phyloP scores from a whole-genome alignment of 1,140 invertebrate species.

The Drosophila leontia region DNA sequence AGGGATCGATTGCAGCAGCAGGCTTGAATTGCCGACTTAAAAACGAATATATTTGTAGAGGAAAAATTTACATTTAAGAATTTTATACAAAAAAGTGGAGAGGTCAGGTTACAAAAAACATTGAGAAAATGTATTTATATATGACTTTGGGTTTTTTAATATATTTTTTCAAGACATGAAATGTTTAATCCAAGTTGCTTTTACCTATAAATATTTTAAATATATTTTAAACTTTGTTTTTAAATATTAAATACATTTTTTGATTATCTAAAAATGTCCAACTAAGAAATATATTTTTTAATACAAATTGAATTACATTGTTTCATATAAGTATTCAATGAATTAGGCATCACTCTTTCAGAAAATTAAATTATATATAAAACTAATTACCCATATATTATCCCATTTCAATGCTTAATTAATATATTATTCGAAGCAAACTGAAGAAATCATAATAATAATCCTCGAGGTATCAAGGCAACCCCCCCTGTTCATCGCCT shows the following conservation, averaged over 20 bases:
- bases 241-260: neutral
- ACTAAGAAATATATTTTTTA: neutral
- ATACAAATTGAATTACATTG: neutral
- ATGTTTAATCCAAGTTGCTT: neutral
- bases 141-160: neutral
- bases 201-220: neutral
- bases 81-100: neutral
- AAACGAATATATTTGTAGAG: neutral
- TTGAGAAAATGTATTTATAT: too few species aligned
- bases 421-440: neutral
- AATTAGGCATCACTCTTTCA: neutral
- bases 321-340: too few species aligned
- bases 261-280: too few species aligned
- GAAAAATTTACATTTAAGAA: neutral
- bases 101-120: neutral
- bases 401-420: neutral
- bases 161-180: neutral
- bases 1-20: slow-evolving; percentile 8
- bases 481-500: neutral
- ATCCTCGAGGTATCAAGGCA: slow-evolving; percentile 19
- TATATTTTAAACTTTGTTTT: neutral
- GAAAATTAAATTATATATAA: neutral
- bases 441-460: slow-evolving; percentile 2
- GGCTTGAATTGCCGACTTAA: neutral
- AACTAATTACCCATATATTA: neutral